These are phyloP conservation scores for Pteropus alecto DNA, from an alignment of 2,113 vertebrate genomes.

Conservation along the genomic window DNA sequence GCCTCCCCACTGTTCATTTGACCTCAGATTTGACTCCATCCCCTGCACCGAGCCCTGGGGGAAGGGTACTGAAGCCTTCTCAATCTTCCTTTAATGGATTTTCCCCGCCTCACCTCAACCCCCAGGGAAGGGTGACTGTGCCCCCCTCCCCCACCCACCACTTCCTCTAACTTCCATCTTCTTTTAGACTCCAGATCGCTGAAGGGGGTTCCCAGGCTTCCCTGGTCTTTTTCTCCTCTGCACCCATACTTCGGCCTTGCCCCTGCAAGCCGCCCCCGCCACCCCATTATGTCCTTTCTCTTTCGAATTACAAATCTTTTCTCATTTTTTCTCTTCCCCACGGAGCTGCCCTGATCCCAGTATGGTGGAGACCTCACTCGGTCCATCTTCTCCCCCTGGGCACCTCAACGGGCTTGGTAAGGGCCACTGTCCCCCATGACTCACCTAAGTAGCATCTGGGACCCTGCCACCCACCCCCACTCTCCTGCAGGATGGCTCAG, in stretches of 20 bases:
- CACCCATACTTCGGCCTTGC: background rate
- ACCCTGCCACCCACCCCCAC: accelerated
- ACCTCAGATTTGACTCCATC: background rate
- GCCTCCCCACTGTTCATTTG: background rate
- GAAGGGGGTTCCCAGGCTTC: background rate
- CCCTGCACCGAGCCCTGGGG: background rate
- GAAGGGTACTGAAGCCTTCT: background rate
- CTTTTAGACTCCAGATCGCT: background rate
- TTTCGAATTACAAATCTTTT: background rate
- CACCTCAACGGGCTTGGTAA: background rate
- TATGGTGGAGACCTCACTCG: background rate
- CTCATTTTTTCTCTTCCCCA: background rate
- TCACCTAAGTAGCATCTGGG: background rate
- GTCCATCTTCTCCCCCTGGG: background rate
- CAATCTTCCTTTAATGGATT: background rate
- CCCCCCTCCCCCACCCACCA: no score
- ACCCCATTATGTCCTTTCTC: background rate
- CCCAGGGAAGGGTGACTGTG: background rate
- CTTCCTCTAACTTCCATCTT: background rate
- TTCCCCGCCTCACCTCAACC: background rate
- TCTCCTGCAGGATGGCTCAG: no score
- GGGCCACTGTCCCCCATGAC: background rate
- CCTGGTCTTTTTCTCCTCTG: background rate
- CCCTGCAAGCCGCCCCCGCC: background rate
- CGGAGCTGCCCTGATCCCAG: background rate